phyloP scores from a whole-genome alignment of 2,888 invertebrate species.

The Chelonus formosanus region DNA sequence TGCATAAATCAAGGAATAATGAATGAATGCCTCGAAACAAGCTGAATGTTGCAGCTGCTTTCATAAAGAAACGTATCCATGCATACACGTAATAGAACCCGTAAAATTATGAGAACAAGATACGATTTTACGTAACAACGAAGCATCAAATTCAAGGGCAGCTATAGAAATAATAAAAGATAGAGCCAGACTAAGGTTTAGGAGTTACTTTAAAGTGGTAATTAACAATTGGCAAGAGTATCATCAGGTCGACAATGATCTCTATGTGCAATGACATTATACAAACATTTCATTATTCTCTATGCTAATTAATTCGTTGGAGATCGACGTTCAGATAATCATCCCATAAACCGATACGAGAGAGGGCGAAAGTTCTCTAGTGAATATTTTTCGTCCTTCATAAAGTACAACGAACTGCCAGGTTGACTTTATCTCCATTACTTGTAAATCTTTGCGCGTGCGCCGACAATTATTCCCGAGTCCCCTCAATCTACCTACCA shows the following conservation, averaged over 20 bases:
- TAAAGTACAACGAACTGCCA: slow-evolving; percentile 17
- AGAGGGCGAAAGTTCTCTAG: slow-evolving; percentile 8
- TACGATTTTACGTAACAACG: slow-evolving; percentile 4
- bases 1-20: slow-evolving; percentile 24
- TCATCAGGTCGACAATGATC: slow-evolving; percentile 1
- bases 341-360: not conserved
- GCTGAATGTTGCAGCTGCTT: no score
- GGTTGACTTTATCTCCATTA: not conserved
- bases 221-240: not conserved
- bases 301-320: slow-evolving; percentile 26
- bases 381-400: slow-evolving; percentile 9
- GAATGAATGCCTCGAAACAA: slow-evolving; percentile 12
- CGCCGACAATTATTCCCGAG: slow-evolving; percentile 13
- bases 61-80: no score
- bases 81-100: no score
- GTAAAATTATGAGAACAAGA: not conserved
- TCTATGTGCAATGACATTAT: slow-evolving; percentile 17
- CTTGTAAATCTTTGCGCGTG: slow-evolving; percentile 7
- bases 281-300: slow-evolving; percentile 14
- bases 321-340: slow-evolving; percentile 19
- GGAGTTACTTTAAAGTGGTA: not conserved
- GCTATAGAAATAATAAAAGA: not conserved
- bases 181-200: not conserved
- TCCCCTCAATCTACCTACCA: slow-evolving; percentile 22
- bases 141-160: not conserved